phyloP scores from a whole-genome alignment of 1,140 invertebrate species.

The Leptestheria dahalacensis region DNA sequence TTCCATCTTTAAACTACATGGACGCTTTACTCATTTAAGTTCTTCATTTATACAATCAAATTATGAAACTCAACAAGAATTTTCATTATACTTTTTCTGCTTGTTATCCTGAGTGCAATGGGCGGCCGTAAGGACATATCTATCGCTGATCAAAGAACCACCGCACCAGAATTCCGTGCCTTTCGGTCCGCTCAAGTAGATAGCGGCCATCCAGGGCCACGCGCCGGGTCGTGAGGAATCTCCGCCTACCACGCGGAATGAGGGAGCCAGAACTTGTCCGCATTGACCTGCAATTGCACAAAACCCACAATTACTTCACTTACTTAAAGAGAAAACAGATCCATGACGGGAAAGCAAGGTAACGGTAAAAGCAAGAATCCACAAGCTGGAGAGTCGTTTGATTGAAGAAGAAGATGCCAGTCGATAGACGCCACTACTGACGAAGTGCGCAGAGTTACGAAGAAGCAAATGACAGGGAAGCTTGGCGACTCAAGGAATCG shows the following conservation, averaged over 20 bases:
- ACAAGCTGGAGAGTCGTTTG: too few species aligned
- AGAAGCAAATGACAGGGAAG: background rate
- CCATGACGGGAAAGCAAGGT: too few species aligned
- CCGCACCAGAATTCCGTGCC: slow-evolving; percentile 88
- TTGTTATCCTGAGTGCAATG: slow-evolving; percentile 77
- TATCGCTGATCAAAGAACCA: slow-evolving; percentile 62
- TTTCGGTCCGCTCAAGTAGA: slow-evolving; percentile 69
- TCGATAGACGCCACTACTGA: too few species aligned
- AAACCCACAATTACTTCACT: too few species aligned
- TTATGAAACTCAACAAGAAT: background rate
- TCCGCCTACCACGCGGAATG: slow-evolving; percentile 75
- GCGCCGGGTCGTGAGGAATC: slow-evolving; percentile 59
- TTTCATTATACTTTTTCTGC: slow-evolving; percentile 53
- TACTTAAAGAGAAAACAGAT: too few species aligned
- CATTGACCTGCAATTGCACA: slow-evolving; percentile 32
- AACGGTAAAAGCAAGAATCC: too few species aligned
- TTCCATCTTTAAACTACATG: too few species aligned
- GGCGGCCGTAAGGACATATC: slow-evolving; percentile 73
- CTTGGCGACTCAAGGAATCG: too few species aligned
- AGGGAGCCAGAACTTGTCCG: slow-evolving; percentile 60
- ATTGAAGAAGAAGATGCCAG: too few species aligned
- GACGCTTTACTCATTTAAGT: too few species aligned
- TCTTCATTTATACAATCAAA: too few species aligned
- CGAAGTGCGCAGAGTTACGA: background rate
- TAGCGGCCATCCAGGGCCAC: slow-evolving; percentile 89